Evolutionary conservation across 2,113 vertebrate genomes (phyloP), one percentile per base, ranked within the genome.

Genomic region (Dermatemys mawii): DNA sequence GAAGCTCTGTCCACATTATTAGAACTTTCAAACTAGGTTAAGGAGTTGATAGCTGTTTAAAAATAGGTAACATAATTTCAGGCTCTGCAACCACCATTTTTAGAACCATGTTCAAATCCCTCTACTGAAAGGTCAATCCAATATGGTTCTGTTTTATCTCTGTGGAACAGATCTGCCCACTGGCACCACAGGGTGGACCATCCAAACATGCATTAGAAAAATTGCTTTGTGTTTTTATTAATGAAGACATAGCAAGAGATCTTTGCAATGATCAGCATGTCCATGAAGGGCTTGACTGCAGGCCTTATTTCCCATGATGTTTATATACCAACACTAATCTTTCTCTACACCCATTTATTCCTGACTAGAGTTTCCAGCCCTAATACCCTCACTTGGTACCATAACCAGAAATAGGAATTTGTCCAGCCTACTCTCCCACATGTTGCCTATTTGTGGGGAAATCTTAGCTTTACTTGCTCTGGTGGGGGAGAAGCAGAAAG

Each of bases 1-100:
- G 53, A 92, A 87, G 50, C 55, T 81, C 81, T 90, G 90, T 88
- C 96, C 88, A 93, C 96, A 89, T 13, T 48, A 87, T 94, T 92
- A 82, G 91, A 95, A 90, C 86, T 44, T 94, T 94, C 91, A 91
- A 95, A 63, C 41, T 86, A 87, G 63, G 7, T 35, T 67, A 92
- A 82, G 32, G 84, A 32, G 10, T 41, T 17, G 41, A 1, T 2
- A 93, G 49, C 29, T 87, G 49, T 83, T 51, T 54, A 78, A 89
- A 92, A 87, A 51, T 21, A 89, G 46, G 4, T 10, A 46, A 29
- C 57, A 1, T 1, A 82, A 70, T 46, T 49, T 90, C 2, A 78
- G 73, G 26, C 16, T 93, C 80, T 90, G 16, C 44, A 87, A 57
- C 9, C 46, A 67, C 17, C 50, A 41, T 55, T 44, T 6, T 8